Base-by-base conservation (phyloP, 2,888 invertebrate genomes). In the Leucozona laternaria region DNA sequence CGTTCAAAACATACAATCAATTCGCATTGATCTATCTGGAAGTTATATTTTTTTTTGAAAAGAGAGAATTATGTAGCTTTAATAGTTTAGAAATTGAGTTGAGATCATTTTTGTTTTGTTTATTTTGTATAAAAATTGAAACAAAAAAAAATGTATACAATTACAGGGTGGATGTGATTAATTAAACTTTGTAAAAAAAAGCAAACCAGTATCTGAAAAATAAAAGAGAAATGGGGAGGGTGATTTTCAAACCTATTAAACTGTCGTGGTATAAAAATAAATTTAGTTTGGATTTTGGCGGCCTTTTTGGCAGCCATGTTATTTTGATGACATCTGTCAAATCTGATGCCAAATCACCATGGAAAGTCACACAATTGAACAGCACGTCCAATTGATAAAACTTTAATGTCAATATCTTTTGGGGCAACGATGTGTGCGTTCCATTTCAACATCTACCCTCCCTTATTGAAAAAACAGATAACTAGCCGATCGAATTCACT, bases 21-120 rank as follows among this genome's bases (percentile, higher is more conserved):
- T 40, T 37, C 22, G 37, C 37, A 40, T 22, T 20, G 22, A 60
- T 60, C 22, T n/a, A n/a, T 40, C 58, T 58, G 57, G 31, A 57
- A 55, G 5, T 5, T 31, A 28, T 17, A 17, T 57, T 34, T 57
- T 34, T 57, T 55, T 34, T 31, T 4, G 6, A 57, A 17, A 57
- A 17, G 17, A 34, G 31, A 17, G 22, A n/a, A 22, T 53, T 28
- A 40, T 40, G 13, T 60, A 20, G 40, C 22, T 22, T 22, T 4
- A 60, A 60, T 60, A 60, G 10, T 40, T 57, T 34, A 31, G 7
- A 57, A 60, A 60, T 60, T 22, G 37, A 60, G 13, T 60, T 60
- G 60, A 60, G 60, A 20, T 37, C 22, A 60, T 60, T 60, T 60
- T 60, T 60, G 58, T 20, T 60, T 60, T 57, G 57, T 57, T 34